phyloP scores from a whole-genome alignment of 1,140 invertebrate genomes.

The Drosophila azteca region DNA sequence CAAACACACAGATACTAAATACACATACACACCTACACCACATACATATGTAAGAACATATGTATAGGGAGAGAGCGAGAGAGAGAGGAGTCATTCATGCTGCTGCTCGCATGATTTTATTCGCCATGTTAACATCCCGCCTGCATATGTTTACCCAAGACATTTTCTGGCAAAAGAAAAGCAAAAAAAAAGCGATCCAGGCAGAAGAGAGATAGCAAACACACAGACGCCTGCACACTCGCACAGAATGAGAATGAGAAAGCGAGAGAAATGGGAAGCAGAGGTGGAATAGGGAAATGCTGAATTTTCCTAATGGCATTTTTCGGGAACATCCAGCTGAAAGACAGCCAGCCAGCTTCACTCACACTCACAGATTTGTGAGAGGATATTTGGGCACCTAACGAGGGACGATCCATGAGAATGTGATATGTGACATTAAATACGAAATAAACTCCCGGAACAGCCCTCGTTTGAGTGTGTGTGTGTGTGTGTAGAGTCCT shows the following conservation, averaged over 20 bases:
- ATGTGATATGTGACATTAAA: slow-evolving; percentile 23
- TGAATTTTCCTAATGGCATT: slow-evolving; percentile 73
- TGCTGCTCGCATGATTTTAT: slow-evolving; percentile 64
- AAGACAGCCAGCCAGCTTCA: slow-evolving; percentile 3
- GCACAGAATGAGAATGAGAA: too few species aligned
- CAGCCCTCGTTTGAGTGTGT: slow-evolving; percentile 2
- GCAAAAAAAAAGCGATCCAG: slow-evolving; percentile 5
- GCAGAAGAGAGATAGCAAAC: too few species aligned
- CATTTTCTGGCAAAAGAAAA: slow-evolving; percentile 34
- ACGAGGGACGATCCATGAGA: too few species aligned
- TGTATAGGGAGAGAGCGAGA: too few species aligned
- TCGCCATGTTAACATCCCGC: slow-evolving; percentile 76
- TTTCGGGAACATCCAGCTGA: slow-evolving; percentile 10
- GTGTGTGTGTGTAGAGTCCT: slow-evolving; percentile 13
- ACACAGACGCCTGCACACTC: too few species aligned
- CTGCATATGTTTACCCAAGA: slow-evolving; percentile 70
- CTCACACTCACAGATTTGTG: slow-evolving; percentile 39
- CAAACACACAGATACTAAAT: slow-evolving; percentile 54
- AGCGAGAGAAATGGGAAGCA: neutral
- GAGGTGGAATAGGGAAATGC: slow-evolving; percentile 24
- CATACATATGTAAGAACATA: neutral
- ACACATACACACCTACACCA: slow-evolving; percentile 26
- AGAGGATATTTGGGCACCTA: slow-evolving; percentile 51
- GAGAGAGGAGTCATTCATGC: neutral
- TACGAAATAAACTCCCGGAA: too few species aligned